Base-by-base conservation (phyloP, 2,797 vertebrate genomes). In the Hyperoplus lanceolatus region DNA sequence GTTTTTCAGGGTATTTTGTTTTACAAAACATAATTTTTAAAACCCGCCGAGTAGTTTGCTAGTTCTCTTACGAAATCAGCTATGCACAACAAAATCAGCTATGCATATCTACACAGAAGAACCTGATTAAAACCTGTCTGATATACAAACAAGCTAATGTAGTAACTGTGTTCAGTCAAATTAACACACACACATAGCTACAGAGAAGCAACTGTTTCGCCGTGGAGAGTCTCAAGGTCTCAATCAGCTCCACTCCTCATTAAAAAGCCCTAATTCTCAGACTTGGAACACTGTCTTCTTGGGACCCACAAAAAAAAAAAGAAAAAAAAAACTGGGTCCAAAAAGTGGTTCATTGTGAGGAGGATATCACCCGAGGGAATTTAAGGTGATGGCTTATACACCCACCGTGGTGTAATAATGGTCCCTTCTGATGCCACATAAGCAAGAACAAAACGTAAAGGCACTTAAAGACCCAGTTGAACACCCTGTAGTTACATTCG, bases 241-340 rank as follows among this genome's bases (percentile, higher is more conserved):
- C 36, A 8, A n/a, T 42, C 56, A 53, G 64, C 58, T 70, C 12
- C 55, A 58, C 0, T 45, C 36, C 66, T 79, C 82, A 74, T 76
- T 82, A 81, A 83, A 84, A 80, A 4, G 46, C 15, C 14, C 36
- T 6, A 4, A 66, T 6, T 57, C 18, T 75, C 50, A 63, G 53
- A 62, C 65, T 62, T 3, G 50, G 0, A 68, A 42, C 16, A 41
- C 49, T 41, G 43, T 60, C 45, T 70, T 61, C 49, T 58, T 1
- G 6, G 29, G 16, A 14, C 0, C n/a, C n/a, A n/a, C n/a, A n/a
- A n/a, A n/a, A n/a, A n/a, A n/a, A n/a, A n/a, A n/a, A n/a, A n/a
- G n/a, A n/a, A n/a, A n/a, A n/a, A n/a, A n/a, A n/a, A n/a, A n/a
- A n/a, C n/a, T n/a, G n/a, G n/a, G n/a, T n/a, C n/a, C n/a, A n/a